A percentile compares a stretch with the other conserved stretches of the same genome.
phyloP scores from a whole-genome alignment of 2,888 invertebrate genomes.

The Drosophila lacicola region DNA sequence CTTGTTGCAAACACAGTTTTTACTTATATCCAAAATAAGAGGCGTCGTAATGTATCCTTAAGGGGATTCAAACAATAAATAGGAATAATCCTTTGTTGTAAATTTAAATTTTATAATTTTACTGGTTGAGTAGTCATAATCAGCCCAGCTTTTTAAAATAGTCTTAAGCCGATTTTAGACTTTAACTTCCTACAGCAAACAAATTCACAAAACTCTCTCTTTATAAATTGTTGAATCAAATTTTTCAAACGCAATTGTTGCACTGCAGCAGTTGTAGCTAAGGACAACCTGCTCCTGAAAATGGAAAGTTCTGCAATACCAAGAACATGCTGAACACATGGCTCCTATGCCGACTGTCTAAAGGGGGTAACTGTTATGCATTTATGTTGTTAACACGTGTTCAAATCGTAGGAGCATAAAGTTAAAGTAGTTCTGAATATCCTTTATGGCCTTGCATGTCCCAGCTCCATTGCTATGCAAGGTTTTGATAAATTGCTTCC shows the following conservation, averaged over 20 bases:
- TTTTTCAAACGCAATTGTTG: not conserved
- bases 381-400: conserved; percentile 71
- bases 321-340: conserved; percentile 5
- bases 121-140: too few species aligned
- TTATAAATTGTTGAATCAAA: conserved; percentile 3
- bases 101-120: too few species aligned
- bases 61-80: too few species aligned
- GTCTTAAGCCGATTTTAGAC: too few species aligned
- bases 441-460: conserved; percentile 33
- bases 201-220: not conserved
- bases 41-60: too few species aligned
- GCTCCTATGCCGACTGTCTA: not conserved
- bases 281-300: not conserved
- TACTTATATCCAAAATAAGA: too few species aligned
- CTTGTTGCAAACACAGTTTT: too few species aligned
- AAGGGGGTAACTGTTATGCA: conserved; percentile 16
- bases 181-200: not conserved
- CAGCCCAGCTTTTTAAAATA: too few species aligned
- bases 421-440: conserved; percentile 67
- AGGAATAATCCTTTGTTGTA: too few species aligned
- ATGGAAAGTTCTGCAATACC: not conserved
- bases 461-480: conserved; percentile 50
- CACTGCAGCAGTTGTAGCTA: not conserved
- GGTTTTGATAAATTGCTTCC: conserved; percentile 72
- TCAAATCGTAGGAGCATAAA: conserved; percentile 46